Base-by-base conservation (phyloP, 2,888 invertebrate genomes). In the Steinernema hermaphroditum region DNA sequence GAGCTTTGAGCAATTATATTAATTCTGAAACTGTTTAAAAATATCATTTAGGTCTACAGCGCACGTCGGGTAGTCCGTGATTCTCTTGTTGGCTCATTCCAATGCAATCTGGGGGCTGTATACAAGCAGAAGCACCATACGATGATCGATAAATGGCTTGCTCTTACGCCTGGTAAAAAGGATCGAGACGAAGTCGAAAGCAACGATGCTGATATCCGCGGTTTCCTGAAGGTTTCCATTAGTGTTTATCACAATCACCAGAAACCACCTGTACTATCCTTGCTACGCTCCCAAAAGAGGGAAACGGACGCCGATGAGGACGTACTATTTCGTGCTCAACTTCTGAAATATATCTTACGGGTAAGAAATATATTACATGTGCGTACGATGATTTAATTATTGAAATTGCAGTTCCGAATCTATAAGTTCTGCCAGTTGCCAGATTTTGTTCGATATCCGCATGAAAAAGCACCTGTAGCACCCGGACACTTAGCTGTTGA, bases 191-290 rank as follows among this genome's bases (percentile, higher is more conserved):
- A 32, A 19, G 12, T 70, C 32, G 76, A 74, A n/a, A 74, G 74
- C 32, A 76, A 74, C 8, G 74, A 57, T 22, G 62, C 76, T 9
- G 82, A 83, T 68, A 81, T 81, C 68, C 76, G 81, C 34, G 83
- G 83, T 54, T 83, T 83, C 69, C 54, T 83, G 34, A 82, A 82
- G 72, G 71, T 77, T 14, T 79, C 80, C 14, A 72, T 80, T 9
- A 74, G 76, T 14, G 76, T 82, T 41, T 81, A 77, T 69, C 78
- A 79, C 27, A 69, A 71, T n/a, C 74, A 77, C 41, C 81, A 81
- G 69, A 74, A 75, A 14, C 82, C 82, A 0, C 76, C 76, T 16
- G 78, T 79, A 22, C 72, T 75, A 37, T 57, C 79, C 72, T 4
- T 29, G 12, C 44, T 46, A 12, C 27, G 69, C 6, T 6, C 14